Conservation (phyloP, 2,797 vertebrate genomes). For the Acestrorhynchus altus region DNA sequence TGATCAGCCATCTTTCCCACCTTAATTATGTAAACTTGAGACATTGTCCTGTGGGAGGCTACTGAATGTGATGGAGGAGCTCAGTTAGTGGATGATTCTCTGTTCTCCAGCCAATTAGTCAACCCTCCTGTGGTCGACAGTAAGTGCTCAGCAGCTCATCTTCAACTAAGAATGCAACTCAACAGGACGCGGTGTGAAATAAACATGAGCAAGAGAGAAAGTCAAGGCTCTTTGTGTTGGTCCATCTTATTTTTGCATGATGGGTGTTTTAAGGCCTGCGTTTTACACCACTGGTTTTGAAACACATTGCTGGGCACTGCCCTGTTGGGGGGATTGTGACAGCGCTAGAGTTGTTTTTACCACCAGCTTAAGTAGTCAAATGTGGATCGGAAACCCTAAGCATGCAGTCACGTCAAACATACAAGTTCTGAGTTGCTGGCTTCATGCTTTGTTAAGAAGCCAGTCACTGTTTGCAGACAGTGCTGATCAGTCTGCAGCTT, state of each 20-base stretch:
- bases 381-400: background rate
- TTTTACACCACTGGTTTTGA: slow-evolving; percentile 10
- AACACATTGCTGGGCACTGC: background rate
- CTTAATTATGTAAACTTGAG: slow-evolving; percentile 66
- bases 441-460: slow-evolving; percentile 4
- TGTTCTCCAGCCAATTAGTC: slow-evolving; percentile 70
- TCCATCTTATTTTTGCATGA: slow-evolving; percentile 20
- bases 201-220: slow-evolving; percentile 51
- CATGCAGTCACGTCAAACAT: background rate
- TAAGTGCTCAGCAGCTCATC: slow-evolving; percentile 58
- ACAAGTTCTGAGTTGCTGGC: background rate
- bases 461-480: slow-evolving; percentile 7
- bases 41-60: slow-evolving; percentile 58
- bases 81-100: slow-evolving; percentile 63
- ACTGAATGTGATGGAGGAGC: slow-evolving; percentile 63
- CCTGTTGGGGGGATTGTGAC: background rate
- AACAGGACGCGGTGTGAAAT: slow-evolving; percentile 53
- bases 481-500: slow-evolving; percentile 28
- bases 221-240: slow-evolving; percentile 2
- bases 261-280: background rate
- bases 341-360: background rate
- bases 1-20: slow-evolving; percentile 30
- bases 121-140: slow-evolving; percentile 59
- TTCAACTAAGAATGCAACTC: slow-evolving; percentile 55
- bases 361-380: slow-evolving; percentile 9